Percentiles rank a stretch among this genome's conserved stretches.
Evolutionary conservation across 2,113 vertebrate species (phyloP).

Genomic region (Pyrgilauda ruficollis): DNA sequence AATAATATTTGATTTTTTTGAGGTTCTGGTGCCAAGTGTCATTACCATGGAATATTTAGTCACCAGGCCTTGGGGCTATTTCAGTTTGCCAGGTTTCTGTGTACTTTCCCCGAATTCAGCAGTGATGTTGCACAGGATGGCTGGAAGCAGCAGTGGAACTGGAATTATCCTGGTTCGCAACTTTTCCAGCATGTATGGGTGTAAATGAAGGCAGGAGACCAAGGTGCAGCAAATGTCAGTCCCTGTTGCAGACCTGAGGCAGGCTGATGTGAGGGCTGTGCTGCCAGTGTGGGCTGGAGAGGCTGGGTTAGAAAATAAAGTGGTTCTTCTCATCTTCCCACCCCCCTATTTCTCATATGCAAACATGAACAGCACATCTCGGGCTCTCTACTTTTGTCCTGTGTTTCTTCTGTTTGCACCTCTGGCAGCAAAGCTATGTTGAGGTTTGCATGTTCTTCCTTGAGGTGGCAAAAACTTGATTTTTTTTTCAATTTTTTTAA

Average conservation of each 20-base stretch:
- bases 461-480: background rate
- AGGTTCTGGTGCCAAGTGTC: background rate
- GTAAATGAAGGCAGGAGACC: background rate
- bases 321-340: background rate
- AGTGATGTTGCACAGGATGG: fast-evolving
- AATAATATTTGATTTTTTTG: background rate
- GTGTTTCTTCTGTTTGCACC: background rate
- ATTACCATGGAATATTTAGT: background rate
- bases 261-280: background rate
- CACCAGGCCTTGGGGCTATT: background rate
- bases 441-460: background rate
- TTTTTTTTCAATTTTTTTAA: background rate
- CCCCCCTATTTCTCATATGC: fast-evolving
- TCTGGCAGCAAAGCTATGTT: background rate
- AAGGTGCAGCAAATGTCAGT: background rate
- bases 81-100: background rate
- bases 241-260: fast-evolving
- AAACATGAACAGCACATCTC: background rate
- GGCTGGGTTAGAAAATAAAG: no score
- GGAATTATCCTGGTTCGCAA: fast-evolving
- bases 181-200: fast-evolving
- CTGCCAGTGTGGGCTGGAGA: background rate
- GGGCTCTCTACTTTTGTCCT: background rate
- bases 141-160: background rate
- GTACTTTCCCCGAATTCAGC: background rate